Evolutionary conservation across 1,140 invertebrate genomes (phyloP).

Genomic region (Frieseomelitta varia): DNA sequence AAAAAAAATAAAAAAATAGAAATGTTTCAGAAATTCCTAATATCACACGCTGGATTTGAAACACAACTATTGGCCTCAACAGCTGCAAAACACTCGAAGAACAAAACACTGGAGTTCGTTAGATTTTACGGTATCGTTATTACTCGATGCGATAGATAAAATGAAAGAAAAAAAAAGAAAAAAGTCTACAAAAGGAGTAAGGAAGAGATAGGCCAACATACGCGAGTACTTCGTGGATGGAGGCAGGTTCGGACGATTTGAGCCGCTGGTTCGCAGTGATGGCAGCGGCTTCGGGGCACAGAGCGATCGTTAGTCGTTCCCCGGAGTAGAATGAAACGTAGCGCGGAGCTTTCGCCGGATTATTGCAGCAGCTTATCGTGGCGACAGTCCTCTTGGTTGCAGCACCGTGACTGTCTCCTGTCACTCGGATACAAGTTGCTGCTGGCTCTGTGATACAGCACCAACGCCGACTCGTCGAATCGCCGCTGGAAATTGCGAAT

Average conservation of each 20-base stretch:
- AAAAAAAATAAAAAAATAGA: too few species aligned
- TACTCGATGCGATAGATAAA: too few species aligned
- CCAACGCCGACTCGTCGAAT: conserved; percentile 76
- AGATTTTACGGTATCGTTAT: too few species aligned
- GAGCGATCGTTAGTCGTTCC: conserved; percentile 1
- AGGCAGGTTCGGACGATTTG: conserved; percentile 38
- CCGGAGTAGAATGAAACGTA: not conserved
- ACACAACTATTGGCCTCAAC: too few species aligned
- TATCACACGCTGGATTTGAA: too few species aligned
- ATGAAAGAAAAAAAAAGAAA: too few species aligned
- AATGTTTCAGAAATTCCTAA: too few species aligned
- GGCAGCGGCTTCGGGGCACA: conserved; percentile 44
- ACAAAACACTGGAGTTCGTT: too few species aligned
- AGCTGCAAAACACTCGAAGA: too few species aligned
- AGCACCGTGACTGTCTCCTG: conserved; percentile 57
- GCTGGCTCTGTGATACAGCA: conserved; percentile 74
- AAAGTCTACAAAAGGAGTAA: too few species aligned
- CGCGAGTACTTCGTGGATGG: conserved; percentile 40
- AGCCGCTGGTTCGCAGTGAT: conserved; percentile 23
- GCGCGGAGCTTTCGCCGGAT: conserved; percentile 47
- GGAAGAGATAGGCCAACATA: too few species aligned
- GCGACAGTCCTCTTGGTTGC: conserved; percentile 61
- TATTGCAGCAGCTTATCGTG: conserved; percentile 66
- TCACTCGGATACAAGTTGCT: conserved; percentile 67
- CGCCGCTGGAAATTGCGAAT: conserved; percentile 65